Base-by-base conservation (phyloP, 1,140 invertebrate species). In the Aporrectodea caliginosa region DNA sequence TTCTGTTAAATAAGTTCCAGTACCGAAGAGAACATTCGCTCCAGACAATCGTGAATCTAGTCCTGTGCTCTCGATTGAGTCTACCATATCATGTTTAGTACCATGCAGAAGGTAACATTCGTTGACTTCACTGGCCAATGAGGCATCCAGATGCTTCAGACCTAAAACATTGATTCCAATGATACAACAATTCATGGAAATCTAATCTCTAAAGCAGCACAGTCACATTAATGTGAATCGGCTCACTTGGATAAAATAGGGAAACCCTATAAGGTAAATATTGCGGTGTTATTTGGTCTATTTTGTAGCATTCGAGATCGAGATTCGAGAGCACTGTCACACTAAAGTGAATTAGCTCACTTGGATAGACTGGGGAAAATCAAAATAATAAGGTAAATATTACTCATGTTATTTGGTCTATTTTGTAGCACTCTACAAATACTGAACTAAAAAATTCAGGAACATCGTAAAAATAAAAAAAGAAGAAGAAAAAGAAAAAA, bases 31-130 rank as follows among this genome's bases (percentile, higher is more conserved):
- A n/a, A 78, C 81, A 22, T 78, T 77, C 16, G 77, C 78, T 1
- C 74, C 74, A 2, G 79, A 77, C 80, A 83, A 79, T 58, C 82
- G 77, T 30, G 77, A 75, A 72, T 83, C 83, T 27, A 83, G 58
- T 16, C 83, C 83, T 27, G 79, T 76, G 1, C 71, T 76, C 16
- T 82, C 16, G 6, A 84, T 76, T 2, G 73, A 69, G 1, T 84
- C 75, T 2, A 82, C 73, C 1, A 70, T 79, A 0, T 82, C 81
- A 0, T 69, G n/a, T 73, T 82, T 84, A 14, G 83, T 84, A 27
- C 83, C 83, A 78, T 84, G 83, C 69, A 84, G 82, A 16, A 82
- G 78, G 31, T 79, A 83, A 35, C 75, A 75, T 35, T 84, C 83
- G 73, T 83, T 84, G 16, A 84, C 73, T 79, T 83, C 83, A n/a